Evolutionary conservation across 2,797 vertebrate species (phyloP).

Genomic region (Valencia hispanica): DNA sequence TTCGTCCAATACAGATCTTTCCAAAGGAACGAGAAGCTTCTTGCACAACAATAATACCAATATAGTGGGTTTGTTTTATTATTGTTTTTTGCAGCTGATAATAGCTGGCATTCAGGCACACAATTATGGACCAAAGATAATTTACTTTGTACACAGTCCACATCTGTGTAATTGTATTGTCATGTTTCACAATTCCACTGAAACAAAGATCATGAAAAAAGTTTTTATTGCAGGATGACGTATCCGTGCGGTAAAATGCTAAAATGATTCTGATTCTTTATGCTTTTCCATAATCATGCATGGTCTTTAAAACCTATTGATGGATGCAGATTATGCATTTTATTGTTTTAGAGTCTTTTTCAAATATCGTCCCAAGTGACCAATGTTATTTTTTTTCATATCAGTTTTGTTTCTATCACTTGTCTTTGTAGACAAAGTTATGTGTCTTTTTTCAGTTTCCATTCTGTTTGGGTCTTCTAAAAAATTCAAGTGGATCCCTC

Average conservation of each 20-base stretch:
- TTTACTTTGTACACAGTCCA: neutral
- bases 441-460: neutral
- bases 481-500: constrained; percentile 46
- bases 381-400: neutral
- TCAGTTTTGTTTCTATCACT: neutral
- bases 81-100: neutral
- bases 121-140: neutral
- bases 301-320: neutral
- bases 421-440: neutral
- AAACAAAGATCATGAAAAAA: neutral
- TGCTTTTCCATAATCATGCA: neutral
- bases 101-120: neutral
- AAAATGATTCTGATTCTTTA: neutral
- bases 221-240: neutral
- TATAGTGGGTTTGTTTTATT: neutral
- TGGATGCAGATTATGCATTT: neutral
- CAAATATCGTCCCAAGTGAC: neutral
- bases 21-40: neutral
- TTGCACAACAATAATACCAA: neutral
- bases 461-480: constrained; percentile 34
- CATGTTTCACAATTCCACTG: neutral
- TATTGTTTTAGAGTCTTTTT: neutral
- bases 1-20: neutral
- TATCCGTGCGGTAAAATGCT: neutral
- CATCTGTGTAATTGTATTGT: neutral